Evolutionary conservation across 2,888 invertebrate genomes (phyloP), one percentile per base, ranked within the genome.

Genomic region (Tenthredo notha): DNA sequence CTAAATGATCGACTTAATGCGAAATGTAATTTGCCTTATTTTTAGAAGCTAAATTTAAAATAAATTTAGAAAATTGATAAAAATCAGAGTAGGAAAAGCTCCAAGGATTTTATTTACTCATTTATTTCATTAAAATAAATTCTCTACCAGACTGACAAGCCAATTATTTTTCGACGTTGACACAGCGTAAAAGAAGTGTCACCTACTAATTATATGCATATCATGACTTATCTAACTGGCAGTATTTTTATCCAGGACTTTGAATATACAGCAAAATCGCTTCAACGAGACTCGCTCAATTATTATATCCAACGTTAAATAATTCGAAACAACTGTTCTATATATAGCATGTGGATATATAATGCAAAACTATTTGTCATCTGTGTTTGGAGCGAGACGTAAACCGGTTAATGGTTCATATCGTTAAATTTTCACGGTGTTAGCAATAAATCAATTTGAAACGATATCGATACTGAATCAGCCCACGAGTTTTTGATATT

Each of bases 291-390:
- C 50, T 47, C 25, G 29, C 18, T 47, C 37, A 25, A 47, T 75
- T 10, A 75, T 75, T 47, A 47, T 47, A 47, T 25, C 40, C 75
- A 25, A 50, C 21, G 25, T 40, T 40, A 21, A 47, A 43, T 47
- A 50, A 75, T 50, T 47, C 50, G 47, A 75, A 18, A 37, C 70
- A 37, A 33, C 37, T 18, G 70, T 70, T n/a, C n/a, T n/a, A n/a
- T 70, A 70, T 5, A 21, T 2, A 58, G 21, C 18, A 58, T n/a
- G n/a, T n/a, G n/a, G n/a, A n/a, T n/a, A n/a, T n/a, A n/a, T n/a
- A n/a, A n/a, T n/a, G n/a, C n/a, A 33, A 29, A 67, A 29, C 4
- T 33, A 74, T 74, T 74, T 74, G 74, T 74, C 74, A 74, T 21
- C 18, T 9, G n/a, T 21, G 67, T 4, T 40, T 47, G 15, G 4